Percentiles rank a stretch among this genome's conserved stretches.
These are phyloP conservation scores for Pyrgus malvae DNA, from an alignment of 2,888 invertebrate genomes.

Conservation along the genomic window DNA sequence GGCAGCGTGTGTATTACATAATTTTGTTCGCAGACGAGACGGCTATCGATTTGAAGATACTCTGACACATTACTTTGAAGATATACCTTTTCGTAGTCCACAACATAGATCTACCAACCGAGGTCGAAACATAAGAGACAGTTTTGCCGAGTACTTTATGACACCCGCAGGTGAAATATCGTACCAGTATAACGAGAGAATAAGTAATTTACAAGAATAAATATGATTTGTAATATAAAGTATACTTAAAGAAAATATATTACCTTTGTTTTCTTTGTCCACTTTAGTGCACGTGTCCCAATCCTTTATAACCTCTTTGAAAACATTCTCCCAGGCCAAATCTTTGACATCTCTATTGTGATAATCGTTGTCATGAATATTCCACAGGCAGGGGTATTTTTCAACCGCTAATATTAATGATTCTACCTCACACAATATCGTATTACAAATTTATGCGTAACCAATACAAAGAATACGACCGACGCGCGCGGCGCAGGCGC, in stretches of 20 bases:
- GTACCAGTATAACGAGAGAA: slow-evolving; percentile 37
- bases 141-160: slow-evolving; percentile 37
- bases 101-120: slow-evolving; percentile 31
- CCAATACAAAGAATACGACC: no score
- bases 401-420: neutral
- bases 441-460: no score
- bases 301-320: slow-evolving; percentile 32
- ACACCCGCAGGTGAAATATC: slow-evolving; percentile 34
- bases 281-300: slow-evolving; percentile 32
- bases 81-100: slow-evolving; percentile 26
- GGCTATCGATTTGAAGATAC: slow-evolving; percentile 36
- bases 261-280: slow-evolving; percentile 34
- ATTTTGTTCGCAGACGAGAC: slow-evolving; percentile 34
- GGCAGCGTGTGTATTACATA: slow-evolving; percentile 30
- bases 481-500: no score
- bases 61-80: slow-evolving; percentile 32
- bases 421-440: slow-evolving; percentile 3
- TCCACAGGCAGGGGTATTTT: slow-evolving; percentile 2
- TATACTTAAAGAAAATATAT: no score
- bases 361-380: neutral
- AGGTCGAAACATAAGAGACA: slow-evolving; percentile 35
- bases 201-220: no score
- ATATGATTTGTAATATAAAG: no score
- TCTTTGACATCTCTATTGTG: neutral
- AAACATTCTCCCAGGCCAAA: slow-evolving; percentile 12